A percentile compares a stretch with the other conserved stretches of the same genome.
Evolutionary conservation across 2,113 vertebrate species (phyloP).

Genomic region (Syngnathus floridae): DNA sequence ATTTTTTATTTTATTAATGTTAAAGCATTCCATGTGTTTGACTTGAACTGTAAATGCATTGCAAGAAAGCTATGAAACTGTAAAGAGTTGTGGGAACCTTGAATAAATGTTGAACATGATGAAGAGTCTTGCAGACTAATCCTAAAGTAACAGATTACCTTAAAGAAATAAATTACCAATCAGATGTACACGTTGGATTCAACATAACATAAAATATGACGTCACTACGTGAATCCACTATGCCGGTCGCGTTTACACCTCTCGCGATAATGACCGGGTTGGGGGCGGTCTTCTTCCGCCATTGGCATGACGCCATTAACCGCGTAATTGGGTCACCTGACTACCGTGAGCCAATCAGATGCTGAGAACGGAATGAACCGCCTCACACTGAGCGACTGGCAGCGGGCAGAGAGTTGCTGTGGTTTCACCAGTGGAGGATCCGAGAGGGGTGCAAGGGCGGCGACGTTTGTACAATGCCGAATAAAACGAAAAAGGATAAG

Average conservation of each 20-base stretch:
- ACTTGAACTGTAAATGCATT: background rate
- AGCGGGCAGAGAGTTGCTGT: slow-evolving; percentile 57
- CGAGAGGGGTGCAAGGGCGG: slow-evolving; percentile 55
- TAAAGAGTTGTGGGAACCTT: background rate
- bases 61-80: background rate
- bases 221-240: too few species aligned
- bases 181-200: too few species aligned
- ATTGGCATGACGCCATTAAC: background rate
- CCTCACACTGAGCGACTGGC: slow-evolving; percentile 35
- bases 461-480: slow-evolving; percentile 79
- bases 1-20: slow-evolving; percentile 54
- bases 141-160: too few species aligned
- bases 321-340: slow-evolving; percentile 45
- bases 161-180: too few species aligned
- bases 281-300: background rate
- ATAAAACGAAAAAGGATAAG: slow-evolving; percentile 96
- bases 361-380: slow-evolving; percentile 18
- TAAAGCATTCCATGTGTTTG: slow-evolving; percentile 36
- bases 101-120: background rate
- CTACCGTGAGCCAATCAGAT: slow-evolving; percentile 49
- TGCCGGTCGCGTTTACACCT: background rate
- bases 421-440: slow-evolving; percentile 54
- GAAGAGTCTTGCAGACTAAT: too few species aligned
- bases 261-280: slow-evolving; percentile 12
- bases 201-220: too few species aligned